Base-by-base conservation (phyloP, 2,113 vertebrate species). In the Seriola quinqueradiata region DNA sequence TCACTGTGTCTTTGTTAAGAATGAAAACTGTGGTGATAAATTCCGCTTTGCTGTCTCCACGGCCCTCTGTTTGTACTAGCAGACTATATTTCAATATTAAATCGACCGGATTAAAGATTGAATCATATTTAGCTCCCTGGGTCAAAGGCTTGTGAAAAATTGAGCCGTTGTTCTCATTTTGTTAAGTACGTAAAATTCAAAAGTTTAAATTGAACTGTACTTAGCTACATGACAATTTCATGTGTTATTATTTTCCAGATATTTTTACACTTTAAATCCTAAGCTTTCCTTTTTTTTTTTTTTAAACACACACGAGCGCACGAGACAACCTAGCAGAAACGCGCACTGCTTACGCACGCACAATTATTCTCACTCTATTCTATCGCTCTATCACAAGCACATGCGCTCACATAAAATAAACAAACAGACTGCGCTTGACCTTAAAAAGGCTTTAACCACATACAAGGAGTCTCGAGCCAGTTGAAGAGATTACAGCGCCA, bases 401-500 rank as follows among this genome's bases (percentile, higher is more conserved):
- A n/a, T 46, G 28, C 83, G 57, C 70, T 4, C 48, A 11, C 12
- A 5, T 34, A 14, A 32, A 40, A 50, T 40, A 64, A 10, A 48
- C 50, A 46, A 34, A 44, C 70, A 34, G 12, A 60, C n/a, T 23
- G 52, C 61, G 78, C 58, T 42, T 61, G 80, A 83, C 76, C 72
- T 75, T 25, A 0, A 52, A 36, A 7, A 32, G n/a, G 32, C 36
- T 77, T 36, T 40, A 28, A 28, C 34, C 25, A 12, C 21, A 8
- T 23, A 11, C 54, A 36, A 77, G 60, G 17, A 59, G 23, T 46
- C 21, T 50, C 4, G 25, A n/a, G 19, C 34, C 17, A 19, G 46
- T n/a, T n/a, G 16, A 8, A 80, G 72, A 44, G 71, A 66, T 48
- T 54, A 34, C 50, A 75, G 87, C 89, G 82, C 86, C 89, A 50